phyloP scores from a whole-genome alignment of 2,797 vertebrate genomes.

The Phaenicophaeus curvirostris region DNA sequence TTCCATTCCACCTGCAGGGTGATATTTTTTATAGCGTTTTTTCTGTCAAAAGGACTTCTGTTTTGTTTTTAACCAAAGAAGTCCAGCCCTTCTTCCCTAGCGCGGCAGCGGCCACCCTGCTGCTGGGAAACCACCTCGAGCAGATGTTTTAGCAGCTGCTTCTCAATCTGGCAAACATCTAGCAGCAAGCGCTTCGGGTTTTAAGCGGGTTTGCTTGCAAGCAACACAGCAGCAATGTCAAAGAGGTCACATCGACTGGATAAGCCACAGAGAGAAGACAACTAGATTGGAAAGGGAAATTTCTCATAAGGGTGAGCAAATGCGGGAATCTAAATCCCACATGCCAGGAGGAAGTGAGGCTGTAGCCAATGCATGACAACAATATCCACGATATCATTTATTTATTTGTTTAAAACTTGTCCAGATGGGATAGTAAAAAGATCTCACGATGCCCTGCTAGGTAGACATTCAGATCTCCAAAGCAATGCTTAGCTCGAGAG shows the following conservation, averaged over 20 bases:
- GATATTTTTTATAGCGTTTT: not conserved
- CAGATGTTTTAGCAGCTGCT: slow-evolving; percentile 30
- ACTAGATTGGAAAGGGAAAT: not conserved
- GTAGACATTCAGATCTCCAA: not conserved
- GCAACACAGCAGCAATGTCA: not conserved
- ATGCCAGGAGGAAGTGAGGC: not conserved
- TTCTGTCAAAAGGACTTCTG: not conserved
- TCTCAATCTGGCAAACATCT: not conserved
- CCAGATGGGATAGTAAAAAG: not conserved
- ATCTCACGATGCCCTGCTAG: not conserved
- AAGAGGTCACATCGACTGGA: not conserved
- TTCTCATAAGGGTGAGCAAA: not conserved
- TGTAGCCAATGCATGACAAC: not conserved
- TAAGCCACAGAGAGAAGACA: not conserved
- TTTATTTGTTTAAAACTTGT: not conserved
- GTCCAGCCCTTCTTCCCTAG: not conserved
- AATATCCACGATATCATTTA: not conserved
- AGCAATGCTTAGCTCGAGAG: not conserved
- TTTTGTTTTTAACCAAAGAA: not conserved
- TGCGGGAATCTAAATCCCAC: not conserved
- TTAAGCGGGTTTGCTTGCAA: not conserved
- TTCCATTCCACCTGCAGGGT: not conserved
- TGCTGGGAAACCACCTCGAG: not conserved
- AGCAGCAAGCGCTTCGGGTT: not conserved
- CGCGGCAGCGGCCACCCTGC: not conserved